Base-by-base conservation (phyloP, 2,888 invertebrate genomes). In the Philaethria dido region DNA sequence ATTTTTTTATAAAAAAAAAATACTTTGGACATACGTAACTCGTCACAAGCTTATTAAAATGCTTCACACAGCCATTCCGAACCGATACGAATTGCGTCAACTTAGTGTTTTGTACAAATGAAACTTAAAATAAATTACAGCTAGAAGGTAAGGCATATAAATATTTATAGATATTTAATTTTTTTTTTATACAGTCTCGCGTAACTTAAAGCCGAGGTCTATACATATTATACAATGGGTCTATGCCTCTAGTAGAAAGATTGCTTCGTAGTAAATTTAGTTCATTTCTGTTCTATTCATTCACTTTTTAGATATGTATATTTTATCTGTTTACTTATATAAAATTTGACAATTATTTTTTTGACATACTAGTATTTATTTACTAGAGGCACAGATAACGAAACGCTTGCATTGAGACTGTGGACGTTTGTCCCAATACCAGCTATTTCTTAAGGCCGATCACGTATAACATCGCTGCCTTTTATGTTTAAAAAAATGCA, bases 121-220 rank as follows among this genome's bases (percentile, higher is more conserved):
- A 80, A 52, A 71, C 64, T 80, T 78, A 66, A 80, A 79, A 74
- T 81, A 80, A 8, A 45, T 18, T 60, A 60, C 45, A 60, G 80
- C 77, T 83, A 83, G 80, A 78, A 8, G 74, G 80, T 90, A 90
- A 91, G 89, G 90, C 90, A 86, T 90, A 82, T 86, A 67, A 82
- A 80, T 85, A 82, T 83, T 85, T 85, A 90, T 89, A 90, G 89
- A 90, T 90, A 88, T 77, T 83, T 87, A 82, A 80, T 80, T 85
- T 85, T 83, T 89, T 85, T 83, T 89, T 86, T 89, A 85, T 87
- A 91, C 90, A 91, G 91, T 90, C 91, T 90, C 88, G 87, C 85
- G 79, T 82, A 86, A 84, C 85, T 90, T 89, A 89, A 86, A 89
- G 85, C 85, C 82, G 85, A 87, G 80, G 82, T 83, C 78, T 82